Conservation (phyloP, 1,140 invertebrate genomes). For the Cataglyphis hispanica region DNA sequence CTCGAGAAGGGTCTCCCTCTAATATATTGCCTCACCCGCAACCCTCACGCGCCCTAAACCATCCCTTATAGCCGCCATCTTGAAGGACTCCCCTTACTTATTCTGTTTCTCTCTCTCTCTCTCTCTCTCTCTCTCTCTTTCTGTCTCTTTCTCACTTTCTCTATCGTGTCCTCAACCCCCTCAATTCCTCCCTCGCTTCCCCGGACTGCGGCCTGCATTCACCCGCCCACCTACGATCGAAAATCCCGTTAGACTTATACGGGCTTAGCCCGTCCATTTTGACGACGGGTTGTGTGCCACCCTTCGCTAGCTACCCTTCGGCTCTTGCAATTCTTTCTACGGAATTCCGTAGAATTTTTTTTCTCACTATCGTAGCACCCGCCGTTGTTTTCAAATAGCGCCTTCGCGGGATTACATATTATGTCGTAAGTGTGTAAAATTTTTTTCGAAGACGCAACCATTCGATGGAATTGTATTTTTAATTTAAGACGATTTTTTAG, state of each 20-base stretch:
- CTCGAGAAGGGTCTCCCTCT: constrained; percentile 73
- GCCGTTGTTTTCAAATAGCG: constrained; percentile 62
- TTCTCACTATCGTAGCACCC: constrained; percentile 44
- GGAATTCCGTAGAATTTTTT: constrained; percentile 69
- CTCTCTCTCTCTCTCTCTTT: constrained; percentile 29
- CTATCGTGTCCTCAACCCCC: constrained; percentile 65
- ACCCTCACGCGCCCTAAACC: constrained; percentile 83
- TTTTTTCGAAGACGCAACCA: neutral
- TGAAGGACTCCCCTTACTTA: constrained; percentile 81
- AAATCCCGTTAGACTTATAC: constrained; percentile 87
- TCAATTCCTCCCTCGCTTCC: constrained; percentile 60
- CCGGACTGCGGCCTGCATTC: constrained; percentile 72
- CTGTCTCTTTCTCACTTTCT: constrained; percentile 57
- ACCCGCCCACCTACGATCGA: constrained; percentile 84
- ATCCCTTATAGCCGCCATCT: constrained; percentile 86
- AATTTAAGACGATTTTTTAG: constrained; percentile 1
- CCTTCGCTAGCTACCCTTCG: constrained; percentile 66
- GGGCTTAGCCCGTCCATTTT: constrained; percentile 86
- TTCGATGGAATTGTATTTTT: neutral
- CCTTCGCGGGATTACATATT: constrained; percentile 33
- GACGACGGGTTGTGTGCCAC: constrained; percentile 80
- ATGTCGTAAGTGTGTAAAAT: neutral
- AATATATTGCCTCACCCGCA: constrained; percentile 84
- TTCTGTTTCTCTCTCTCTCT: constrained; percentile 58
- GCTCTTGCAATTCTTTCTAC: constrained; percentile 40